A percentile compares a stretch with the other conserved stretches of the same genome.
Evolutionary conservation across 1,140 invertebrate genomes (phyloP).

Genomic region (Neotoxoptera formosana): DNA sequence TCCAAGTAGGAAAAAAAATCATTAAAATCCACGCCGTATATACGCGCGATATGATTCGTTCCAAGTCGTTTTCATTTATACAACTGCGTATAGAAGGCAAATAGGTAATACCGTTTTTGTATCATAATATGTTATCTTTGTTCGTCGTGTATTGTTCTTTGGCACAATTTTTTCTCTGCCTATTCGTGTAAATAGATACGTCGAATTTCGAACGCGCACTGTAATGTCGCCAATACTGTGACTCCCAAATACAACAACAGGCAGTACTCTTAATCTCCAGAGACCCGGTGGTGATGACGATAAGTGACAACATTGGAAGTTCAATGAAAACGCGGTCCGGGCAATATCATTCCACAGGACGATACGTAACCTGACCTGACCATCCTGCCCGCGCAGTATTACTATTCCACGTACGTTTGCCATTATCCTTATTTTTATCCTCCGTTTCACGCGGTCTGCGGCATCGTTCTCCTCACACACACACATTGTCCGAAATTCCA

Average conservation of each 20-base stretch:
- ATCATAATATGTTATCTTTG: too few relatives aligned
- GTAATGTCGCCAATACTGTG: too few relatives aligned
- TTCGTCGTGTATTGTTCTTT: too few relatives aligned
- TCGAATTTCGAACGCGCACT: too few relatives aligned
- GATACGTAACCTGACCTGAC: background rate
- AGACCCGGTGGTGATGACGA: background rate
- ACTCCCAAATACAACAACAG: too few relatives aligned
- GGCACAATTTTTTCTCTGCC: too few relatives aligned
- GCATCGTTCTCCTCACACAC: too few relatives aligned
- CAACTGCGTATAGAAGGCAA: background rate
- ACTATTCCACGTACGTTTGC: background rate
- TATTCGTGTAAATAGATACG: too few relatives aligned
- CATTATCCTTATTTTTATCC: background rate
- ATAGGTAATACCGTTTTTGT: background rate
- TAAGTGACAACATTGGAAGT: background rate
- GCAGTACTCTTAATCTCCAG: background rate
- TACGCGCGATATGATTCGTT: background rate
- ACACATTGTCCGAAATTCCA: background rate
- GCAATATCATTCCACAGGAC: background rate
- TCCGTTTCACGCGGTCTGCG: background rate
- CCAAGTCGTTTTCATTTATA: background rate
- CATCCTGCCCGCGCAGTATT: background rate
- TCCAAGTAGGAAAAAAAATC: background rate
- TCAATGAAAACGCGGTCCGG: background rate
- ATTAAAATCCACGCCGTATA: background rate